Evolutionary conservation across 2,113 vertebrate genomes (phyloP).

Genomic region (Thryonomys swinderianus): DNA sequence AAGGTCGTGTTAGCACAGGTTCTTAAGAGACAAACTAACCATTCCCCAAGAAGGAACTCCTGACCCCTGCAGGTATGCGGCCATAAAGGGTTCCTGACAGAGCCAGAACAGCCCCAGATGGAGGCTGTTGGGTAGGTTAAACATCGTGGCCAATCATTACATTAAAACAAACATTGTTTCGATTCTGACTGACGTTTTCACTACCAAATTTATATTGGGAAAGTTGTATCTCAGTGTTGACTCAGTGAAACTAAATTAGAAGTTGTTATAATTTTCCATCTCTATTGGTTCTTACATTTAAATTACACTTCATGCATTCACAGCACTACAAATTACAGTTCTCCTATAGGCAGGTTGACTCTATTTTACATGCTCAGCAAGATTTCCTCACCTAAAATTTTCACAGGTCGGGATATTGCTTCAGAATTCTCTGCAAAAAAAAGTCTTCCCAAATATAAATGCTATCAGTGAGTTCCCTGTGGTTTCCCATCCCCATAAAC

Average conservation of each 20-base stretch:
- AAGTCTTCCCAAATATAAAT: neutral
- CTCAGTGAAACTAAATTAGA: neutral
- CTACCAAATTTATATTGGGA: neutral
- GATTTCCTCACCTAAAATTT: neutral
- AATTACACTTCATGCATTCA: slow-evolving; percentile 8
- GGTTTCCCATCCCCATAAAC: neutral
- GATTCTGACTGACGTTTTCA: neutral
- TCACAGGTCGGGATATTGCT: neutral
- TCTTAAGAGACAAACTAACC: neutral
- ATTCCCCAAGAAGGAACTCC: neutral
- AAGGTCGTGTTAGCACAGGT: neutral
- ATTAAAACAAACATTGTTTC: slow-evolving; percentile 34
- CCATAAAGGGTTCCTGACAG: neutral
- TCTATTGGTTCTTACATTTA: neutral
- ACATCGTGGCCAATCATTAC: neutral
- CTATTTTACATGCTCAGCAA: neutral
- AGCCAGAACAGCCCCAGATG: neutral
- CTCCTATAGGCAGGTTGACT: neutral
- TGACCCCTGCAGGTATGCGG: neutral
- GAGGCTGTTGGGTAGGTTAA: neutral
- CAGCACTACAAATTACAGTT: neutral
- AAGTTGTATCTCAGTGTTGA: neutral
- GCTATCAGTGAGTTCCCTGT: neutral
- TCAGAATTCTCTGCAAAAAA: neutral
- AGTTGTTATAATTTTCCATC: neutral